phyloP scores from a whole-genome alignment of 2,888 invertebrate species.

The Lasioglossum marginatum region DNA sequence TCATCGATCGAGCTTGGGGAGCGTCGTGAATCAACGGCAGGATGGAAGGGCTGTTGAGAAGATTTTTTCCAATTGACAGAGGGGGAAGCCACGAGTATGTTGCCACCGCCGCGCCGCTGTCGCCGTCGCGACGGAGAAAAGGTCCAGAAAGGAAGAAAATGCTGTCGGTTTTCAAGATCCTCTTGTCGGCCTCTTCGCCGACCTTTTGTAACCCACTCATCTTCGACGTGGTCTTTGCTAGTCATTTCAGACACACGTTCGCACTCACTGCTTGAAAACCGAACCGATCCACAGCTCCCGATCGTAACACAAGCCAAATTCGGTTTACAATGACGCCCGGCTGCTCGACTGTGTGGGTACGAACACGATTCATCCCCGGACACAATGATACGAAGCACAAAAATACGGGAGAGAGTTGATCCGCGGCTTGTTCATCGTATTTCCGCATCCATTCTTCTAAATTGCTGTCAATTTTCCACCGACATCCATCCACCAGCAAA shows the following conservation, averaged over 20 bases:
- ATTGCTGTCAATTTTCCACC: neutral
- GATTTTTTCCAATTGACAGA: conserved; percentile 27
- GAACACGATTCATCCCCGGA: neutral
- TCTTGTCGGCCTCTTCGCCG: conserved; percentile 45
- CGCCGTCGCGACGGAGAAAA: conserved; percentile 15
- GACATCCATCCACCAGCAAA: neutral
- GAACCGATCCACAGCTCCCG: neutral
- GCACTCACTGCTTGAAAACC: conserved; percentile 17
- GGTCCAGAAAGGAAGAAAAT: conserved; percentile 44
- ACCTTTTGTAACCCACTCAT: conserved; percentile 53
- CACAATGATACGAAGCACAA: neutral
- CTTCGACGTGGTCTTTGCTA: conserved; percentile 48
- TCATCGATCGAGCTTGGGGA: neutral
- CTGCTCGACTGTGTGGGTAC: neutral
- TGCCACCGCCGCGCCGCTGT: neutral
- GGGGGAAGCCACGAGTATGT: neutral
- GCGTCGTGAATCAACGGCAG: neutral
- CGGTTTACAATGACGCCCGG: neutral
- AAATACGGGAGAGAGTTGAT: neutral
- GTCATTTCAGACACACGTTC: conserved; percentile 45
- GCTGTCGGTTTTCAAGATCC: conserved; percentile 52
- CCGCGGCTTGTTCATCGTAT: neutral
- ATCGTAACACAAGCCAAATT: neutral
- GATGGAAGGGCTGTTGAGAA: neutral
- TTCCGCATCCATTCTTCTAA: neutral